Evolutionary conservation across 2,113 vertebrate species (phyloP), one percentile per base, ranked within the genome.

Genomic region (Perca fluviatilis): DNA sequence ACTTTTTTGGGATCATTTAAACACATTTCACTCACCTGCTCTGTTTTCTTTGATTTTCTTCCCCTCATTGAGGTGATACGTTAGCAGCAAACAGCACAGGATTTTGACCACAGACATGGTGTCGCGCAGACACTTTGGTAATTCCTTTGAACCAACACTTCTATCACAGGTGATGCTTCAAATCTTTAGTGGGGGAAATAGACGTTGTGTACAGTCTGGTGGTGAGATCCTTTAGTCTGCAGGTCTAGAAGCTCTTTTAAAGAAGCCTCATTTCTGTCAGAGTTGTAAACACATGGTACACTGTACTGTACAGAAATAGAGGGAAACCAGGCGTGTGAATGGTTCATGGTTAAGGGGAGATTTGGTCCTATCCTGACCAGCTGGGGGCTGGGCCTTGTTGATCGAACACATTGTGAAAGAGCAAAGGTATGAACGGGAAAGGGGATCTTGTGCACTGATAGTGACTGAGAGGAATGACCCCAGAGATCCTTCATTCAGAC

Each of bases 61-160:
- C 13, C 83, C 94, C 47, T 92, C 89, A 73, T 14, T 79, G 70
- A 94, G 84, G 62, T 90, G 86, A 86, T 11, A 78, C 3, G 65
- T 86, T 62, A 94, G 63, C 71, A 95, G 89, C 66, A 95, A 72
- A 77, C 80, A 91, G 62, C 81, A 92, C 47, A 96, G 47, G 79
- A 90, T 40, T 85, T 83, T 92, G 36, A 90, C 4, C 70, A 87
- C 68, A 70, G 80, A 86, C 95, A 94, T 94, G 82, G 50, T 25
- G 74, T 56, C 13, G 25, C 46, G 74, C 64, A 21, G 36, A 57
- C 40, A 43, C 21, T 40, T 49, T 71, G 21, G 23, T 30, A 62
- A n/a, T 23, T 77, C 81, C 70, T 60, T 47, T 23, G 16, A 70
- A 49, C 8, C 43, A 30, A 21, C 53, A 57, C 69, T 67, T 62